phyloP scores from a whole-genome alignment of 2,888 invertebrate species.

The Pyrocoelia pectoralis region DNA sequence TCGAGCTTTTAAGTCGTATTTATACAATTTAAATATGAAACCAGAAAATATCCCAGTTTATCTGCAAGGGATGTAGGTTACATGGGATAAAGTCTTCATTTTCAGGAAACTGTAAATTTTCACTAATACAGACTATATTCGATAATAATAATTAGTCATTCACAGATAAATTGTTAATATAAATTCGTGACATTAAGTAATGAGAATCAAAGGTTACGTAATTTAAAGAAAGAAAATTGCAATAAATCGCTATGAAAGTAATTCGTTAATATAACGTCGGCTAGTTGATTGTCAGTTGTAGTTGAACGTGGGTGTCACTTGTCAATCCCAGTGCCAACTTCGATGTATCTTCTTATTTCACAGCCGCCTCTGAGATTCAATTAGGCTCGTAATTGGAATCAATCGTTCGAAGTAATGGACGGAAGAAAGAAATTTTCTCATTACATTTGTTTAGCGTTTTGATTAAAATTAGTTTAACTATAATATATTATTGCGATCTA shows the following conservation, averaged over 20 bases:
- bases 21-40: too few species aligned
- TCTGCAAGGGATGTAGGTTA: too few species aligned
- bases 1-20: too few species aligned
- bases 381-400: constrained; percentile 52
- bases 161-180: too few species aligned
- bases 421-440: constrained; percentile 36
- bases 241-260: background rate
- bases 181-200: background rate
- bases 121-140: too few species aligned
- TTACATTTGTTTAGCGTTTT: constrained; percentile 31
- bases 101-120: too few species aligned
- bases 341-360: constrained; percentile 52
- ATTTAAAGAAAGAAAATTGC: constrained; percentile 10
- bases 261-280: constrained; percentile 22
- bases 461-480: constrained; percentile 26
- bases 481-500: too few species aligned
- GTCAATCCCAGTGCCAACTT: constrained; percentile 50
- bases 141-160: too few species aligned
- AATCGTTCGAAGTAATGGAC: constrained; percentile 45
- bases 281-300: constrained; percentile 26
- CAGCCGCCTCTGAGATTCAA: constrained; percentile 51
- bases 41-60: too few species aligned
- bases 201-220: background rate
- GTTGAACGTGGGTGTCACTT: constrained; percentile 45
- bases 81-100: too few species aligned